These are phyloP conservation scores for Atta colombica DNA, from an alignment of 1,140 invertebrate genomes.

Conservation along the genomic window DNA sequence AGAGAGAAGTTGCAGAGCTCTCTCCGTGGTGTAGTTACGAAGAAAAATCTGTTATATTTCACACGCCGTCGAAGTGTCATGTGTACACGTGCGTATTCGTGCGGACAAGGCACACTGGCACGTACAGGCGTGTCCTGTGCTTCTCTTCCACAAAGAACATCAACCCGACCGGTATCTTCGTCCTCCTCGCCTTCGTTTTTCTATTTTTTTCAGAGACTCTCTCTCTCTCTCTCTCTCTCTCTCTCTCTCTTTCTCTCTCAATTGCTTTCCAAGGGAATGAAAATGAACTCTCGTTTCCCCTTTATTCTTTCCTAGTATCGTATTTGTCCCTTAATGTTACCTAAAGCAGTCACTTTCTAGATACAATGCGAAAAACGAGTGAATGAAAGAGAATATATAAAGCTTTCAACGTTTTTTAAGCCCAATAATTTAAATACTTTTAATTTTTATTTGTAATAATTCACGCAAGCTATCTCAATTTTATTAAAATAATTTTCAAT, in stretches of 20 bases:
- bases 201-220: constrained; percentile 28
- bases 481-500: neutral
- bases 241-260: constrained; percentile 29
- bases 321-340: neutral
- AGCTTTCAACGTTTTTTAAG: neutral
- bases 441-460: neutral
- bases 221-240: constrained; percentile 25
- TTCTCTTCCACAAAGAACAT: constrained; percentile 49
- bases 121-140: constrained; percentile 22
- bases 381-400: neutral
- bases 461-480: neutral
- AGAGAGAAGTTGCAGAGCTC: constrained; percentile 19
- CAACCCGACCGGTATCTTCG: constrained; percentile 4
- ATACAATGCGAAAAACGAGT: neutral
- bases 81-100: neutral
- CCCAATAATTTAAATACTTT: neutral
- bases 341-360: neutral
- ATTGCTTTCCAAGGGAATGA: constrained; percentile 31
- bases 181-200: constrained; percentile 30
- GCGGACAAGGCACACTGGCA: neutral
- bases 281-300: neutral
- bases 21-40: neutral
- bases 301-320: neutral
- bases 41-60: constrained; percentile 62
- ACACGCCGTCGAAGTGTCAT: constrained; percentile 39